Percentiles rank a stretch among this genome's conserved stretches.
Evolutionary conservation across 2,797 vertebrate species (phyloP).

Genomic region (Myotis pilosus): DNA sequence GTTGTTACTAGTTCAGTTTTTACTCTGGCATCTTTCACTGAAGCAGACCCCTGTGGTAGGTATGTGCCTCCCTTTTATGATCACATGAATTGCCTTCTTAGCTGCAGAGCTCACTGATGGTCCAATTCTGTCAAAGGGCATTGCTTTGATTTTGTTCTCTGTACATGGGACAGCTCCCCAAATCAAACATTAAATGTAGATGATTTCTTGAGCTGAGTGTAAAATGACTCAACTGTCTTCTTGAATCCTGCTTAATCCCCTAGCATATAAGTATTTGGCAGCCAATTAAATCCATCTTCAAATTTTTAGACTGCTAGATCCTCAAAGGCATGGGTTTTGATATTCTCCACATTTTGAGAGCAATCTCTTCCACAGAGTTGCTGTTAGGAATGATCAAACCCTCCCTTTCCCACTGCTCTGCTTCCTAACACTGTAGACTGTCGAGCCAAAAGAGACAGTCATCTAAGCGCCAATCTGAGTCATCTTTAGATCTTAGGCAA

Average conservation of each 20-base stretch:
- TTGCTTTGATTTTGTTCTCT: slow-evolving; percentile 14
- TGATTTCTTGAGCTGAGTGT: not conserved
- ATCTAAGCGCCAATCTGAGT: not conserved
- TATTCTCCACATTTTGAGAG: not conserved
- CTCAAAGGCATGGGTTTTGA: not conserved
- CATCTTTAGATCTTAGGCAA: slow-evolving; percentile 10
- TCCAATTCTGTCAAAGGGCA: not conserved
- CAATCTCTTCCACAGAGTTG: not conserved
- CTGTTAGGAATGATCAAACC: not conserved
- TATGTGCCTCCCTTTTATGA: not conserved
- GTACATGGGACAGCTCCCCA: not conserved
- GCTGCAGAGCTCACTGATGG: not conserved
- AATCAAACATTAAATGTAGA: not conserved
- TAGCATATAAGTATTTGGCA: not conserved
- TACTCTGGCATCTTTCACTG: not conserved
- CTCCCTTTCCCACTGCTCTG: not conserved
- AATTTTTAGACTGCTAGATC: not conserved
- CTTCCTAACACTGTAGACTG: not conserved
- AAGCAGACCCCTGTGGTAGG: too few species aligned
- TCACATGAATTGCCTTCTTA: not conserved
- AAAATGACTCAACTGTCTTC: not conserved
- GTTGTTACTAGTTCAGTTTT: not conserved
- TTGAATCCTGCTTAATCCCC: not conserved
- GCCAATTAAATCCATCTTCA: not conserved
- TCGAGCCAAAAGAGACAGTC: not conserved